A percentile compares a stretch with the other conserved stretches of the same genome.
Evolutionary conservation across 2,797 vertebrate genomes (phyloP).

Genomic region (Lophius americanus): DNA sequence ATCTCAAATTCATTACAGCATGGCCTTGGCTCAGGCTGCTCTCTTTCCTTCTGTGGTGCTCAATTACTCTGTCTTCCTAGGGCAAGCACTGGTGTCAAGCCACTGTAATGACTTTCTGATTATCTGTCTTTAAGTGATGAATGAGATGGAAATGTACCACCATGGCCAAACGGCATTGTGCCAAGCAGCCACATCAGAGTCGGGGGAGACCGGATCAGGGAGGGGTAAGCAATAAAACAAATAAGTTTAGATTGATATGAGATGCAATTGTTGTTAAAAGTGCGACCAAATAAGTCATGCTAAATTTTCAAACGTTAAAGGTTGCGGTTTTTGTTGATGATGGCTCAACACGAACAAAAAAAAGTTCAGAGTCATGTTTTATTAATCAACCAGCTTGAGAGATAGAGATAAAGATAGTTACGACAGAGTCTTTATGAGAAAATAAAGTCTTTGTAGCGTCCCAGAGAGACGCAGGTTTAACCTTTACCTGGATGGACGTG

Average conservation of each 20-base stretch:
- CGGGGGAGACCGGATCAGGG: constrained; percentile 41
- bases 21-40: constrained; percentile 89
- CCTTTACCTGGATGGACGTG: constrained; percentile 56
- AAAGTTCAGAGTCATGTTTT: constrained; percentile 41
- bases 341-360: constrained; percentile 25
- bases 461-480: constrained; percentile 49
- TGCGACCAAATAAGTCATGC: constrained; percentile 23
- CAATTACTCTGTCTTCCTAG: constrained; percentile 95
- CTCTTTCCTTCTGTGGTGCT: constrained; percentile 87
- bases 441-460: constrained; percentile 49
- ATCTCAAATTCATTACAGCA: constrained; percentile 95
- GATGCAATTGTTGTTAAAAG: constrained; percentile 49
- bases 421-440: constrained; percentile 36
- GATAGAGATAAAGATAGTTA: constrained; percentile 37
- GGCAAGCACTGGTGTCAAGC: constrained; percentile 90
- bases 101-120: constrained; percentile 99
- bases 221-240: constrained; percentile 59
- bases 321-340: constrained; percentile 37
- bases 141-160: constrained; percentile 98
- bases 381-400: constrained; percentile 51
- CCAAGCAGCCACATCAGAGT: constrained; percentile 82
- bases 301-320: constrained; percentile 24
- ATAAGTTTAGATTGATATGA: constrained; percentile 65
- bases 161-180: constrained; percentile 83
- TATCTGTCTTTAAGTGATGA: constrained; percentile 99